phyloP scores from a whole-genome alignment of 2,888 invertebrate genomes.

The Priocnemis perturbator region DNA sequence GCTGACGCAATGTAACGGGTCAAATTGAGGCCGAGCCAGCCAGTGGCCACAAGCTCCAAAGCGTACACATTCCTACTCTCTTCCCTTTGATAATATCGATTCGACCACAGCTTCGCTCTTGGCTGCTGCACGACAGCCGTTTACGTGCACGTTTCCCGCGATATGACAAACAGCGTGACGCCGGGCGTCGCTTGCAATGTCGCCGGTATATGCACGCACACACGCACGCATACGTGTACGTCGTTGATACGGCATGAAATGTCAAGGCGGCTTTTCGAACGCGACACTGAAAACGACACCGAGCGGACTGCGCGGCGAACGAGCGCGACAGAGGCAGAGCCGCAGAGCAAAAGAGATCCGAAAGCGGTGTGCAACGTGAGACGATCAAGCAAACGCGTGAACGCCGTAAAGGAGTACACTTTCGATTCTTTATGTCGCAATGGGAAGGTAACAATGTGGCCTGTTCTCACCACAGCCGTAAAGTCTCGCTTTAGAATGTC shows the following conservation, averaged over 20 bases:
- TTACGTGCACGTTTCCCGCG: slow-evolving; percentile 49
- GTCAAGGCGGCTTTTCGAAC: slow-evolving; percentile 45
- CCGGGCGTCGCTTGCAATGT: slow-evolving; percentile 31
- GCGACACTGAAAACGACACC: slow-evolving; percentile 16
- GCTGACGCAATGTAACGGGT: neutral
- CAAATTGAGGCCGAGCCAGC: slow-evolving; percentile 13
- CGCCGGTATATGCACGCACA: slow-evolving; percentile 41
- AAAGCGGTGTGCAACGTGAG: neutral
- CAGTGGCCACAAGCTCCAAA: slow-evolving; percentile 24
- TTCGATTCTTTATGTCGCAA: too few species aligned
- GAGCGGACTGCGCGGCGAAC: slow-evolving; percentile 11
- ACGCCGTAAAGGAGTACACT: too few species aligned
- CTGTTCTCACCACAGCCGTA: too few species aligned
- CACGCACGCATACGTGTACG: slow-evolving; percentile 29
- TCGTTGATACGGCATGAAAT: slow-evolving; percentile 51
- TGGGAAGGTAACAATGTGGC: too few species aligned
- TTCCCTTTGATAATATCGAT: slow-evolving; percentile 52
- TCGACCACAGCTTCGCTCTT: slow-evolving; percentile 26
- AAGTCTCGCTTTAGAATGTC: too few species aligned
- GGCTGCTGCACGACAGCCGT: slow-evolving; percentile 47
- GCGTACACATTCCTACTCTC: slow-evolving; percentile 16
- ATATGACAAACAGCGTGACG: slow-evolving; percentile 55
- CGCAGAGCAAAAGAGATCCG: neutral
- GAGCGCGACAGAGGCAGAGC: neutral
- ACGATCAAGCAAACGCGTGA: too few species aligned